Conservation (phyloP, 2,888 invertebrate species). For the Xanthia icteritia region DNA sequence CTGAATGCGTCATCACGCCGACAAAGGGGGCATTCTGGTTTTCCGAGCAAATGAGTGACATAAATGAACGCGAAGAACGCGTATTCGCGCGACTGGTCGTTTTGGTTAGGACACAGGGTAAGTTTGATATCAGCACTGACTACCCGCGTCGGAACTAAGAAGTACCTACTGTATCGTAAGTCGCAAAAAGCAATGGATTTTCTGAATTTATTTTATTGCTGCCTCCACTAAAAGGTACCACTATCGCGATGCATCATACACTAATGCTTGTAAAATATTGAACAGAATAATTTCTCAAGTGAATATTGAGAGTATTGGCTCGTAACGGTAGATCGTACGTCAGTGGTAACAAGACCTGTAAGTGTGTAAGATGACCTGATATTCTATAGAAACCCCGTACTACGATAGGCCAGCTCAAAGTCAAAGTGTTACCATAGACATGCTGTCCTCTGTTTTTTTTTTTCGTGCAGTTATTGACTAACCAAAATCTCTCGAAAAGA, state of each 20-base stretch:
- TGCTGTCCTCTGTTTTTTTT: not conserved
- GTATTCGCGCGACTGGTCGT: not conserved
- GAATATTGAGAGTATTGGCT: too few species aligned
- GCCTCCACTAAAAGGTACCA: not conserved
- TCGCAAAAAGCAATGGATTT: not conserved
- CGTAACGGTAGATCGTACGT: not conserved
- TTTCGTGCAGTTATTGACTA: too few species aligned
- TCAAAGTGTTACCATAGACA: not conserved
- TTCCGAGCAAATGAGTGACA: too few species aligned
- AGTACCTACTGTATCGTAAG: not conserved
- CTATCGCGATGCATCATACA: conserved; percentile 3
- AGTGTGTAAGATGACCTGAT: not conserved
- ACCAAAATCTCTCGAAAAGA: too few species aligned
- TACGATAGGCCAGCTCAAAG: not conserved
- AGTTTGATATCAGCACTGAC: not conserved
- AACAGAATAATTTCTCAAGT: not conserved
- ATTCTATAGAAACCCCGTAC: not conserved
- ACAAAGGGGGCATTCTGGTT: too few species aligned
- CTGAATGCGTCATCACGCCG: too few species aligned
- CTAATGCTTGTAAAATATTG: conserved; percentile 4
- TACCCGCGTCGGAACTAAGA: not conserved
- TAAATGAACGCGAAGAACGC: too few species aligned
- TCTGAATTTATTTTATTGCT: not conserved
- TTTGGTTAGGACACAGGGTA: not conserved
- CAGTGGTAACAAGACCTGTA: not conserved